phyloP scores from a whole-genome alignment of 2,888 invertebrate genomes.

The Epinotia demarniana region DNA sequence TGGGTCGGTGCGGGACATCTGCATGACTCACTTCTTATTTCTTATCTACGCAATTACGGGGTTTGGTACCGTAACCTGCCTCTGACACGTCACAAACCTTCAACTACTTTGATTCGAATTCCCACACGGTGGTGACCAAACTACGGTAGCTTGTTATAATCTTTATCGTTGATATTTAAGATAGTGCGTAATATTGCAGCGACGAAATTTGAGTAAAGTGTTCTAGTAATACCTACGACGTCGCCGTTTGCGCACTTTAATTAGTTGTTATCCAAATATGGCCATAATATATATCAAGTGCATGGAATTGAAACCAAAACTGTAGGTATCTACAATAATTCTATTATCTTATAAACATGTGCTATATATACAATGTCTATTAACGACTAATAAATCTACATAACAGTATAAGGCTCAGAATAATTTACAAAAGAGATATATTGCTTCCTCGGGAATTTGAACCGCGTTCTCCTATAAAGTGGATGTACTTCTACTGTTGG shows the following conservation, averaged over 20 bases:
- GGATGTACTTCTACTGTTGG: background rate
- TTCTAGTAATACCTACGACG: background rate
- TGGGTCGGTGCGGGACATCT: constrained; percentile 49
- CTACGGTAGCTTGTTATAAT: constrained; percentile 4
- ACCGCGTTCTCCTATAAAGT: no score
- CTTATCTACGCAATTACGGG: constrained; percentile 45
- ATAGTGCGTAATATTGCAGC: background rate
- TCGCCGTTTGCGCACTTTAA: background rate
- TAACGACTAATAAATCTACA: no score
- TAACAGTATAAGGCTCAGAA: no score
- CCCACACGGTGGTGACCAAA: background rate
- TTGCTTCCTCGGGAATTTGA: no score
- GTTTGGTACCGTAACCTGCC: constrained; percentile 41
- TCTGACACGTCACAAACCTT: constrained; percentile 16
- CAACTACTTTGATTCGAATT: background rate
- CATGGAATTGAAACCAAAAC: no score
- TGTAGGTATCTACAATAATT: no score
- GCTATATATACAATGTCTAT: no score
- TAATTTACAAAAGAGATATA: no score
- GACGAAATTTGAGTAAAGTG: background rate
- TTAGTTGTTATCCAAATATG: background rate
- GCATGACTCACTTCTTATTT: constrained; percentile 51
- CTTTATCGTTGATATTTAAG: background rate
- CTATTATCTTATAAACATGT: no score
- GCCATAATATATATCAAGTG: no score